These are phyloP conservation scores for Camelus bactrianus DNA, from an alignment of 2,113 vertebrate genomes.

Conservation along the genomic window DNA sequence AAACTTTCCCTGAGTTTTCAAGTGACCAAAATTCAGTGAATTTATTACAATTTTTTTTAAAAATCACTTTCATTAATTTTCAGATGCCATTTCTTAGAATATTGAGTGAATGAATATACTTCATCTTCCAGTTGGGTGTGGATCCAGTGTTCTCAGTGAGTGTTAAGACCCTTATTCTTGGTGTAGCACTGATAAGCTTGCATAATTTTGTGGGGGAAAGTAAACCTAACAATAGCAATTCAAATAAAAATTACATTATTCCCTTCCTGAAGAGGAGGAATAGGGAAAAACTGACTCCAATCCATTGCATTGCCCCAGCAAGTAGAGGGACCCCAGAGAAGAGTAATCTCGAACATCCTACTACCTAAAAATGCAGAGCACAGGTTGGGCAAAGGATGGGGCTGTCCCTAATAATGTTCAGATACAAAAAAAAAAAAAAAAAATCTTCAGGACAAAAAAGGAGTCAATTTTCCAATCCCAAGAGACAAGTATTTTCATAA, in stretches of 20 bases:
- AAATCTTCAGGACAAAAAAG: background rate
- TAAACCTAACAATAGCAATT: background rate
- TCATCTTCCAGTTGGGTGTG: background rate
- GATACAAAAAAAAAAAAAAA: background rate
- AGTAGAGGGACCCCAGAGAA: background rate
- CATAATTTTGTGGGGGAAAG: background rate
- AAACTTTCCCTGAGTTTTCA: background rate
- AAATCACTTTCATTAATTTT: background rate
- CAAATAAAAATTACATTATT: background rate
- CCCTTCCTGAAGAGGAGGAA: background rate
- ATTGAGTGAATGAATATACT: background rate
- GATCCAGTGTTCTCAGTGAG: too few species aligned
- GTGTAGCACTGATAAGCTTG: background rate
- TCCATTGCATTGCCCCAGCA: background rate
- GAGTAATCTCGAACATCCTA: background rate
- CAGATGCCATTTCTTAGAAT: background rate
- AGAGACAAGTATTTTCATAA: background rate
- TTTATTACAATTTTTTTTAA: background rate
- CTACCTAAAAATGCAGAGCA: background rate
- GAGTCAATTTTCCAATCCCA: background rate
- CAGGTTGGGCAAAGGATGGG: background rate
- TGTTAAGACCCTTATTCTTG: background rate
- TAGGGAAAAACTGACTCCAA: background rate
- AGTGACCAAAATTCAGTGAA: background rate
- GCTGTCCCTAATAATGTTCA: background rate